Percentiles rank a stretch among this genome's conserved stretches.
These are phyloP conservation scores for Sorex fumeus DNA, from an alignment of 2,113 vertebrate species.

Conservation along the genomic window DNA sequence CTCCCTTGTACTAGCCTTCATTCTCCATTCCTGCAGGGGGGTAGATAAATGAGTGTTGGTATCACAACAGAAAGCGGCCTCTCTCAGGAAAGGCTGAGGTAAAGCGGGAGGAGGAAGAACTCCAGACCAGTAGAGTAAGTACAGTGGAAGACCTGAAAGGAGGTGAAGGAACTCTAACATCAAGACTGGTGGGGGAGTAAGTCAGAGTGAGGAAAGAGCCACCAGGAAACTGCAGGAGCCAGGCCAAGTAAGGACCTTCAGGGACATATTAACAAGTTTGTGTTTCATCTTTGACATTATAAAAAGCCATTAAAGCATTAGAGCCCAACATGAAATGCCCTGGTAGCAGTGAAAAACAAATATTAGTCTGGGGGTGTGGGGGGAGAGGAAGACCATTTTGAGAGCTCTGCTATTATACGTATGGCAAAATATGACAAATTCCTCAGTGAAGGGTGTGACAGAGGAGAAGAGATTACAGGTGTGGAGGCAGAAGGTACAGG, in stretches of 20 bases:
- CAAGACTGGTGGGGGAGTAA: fast-evolving
- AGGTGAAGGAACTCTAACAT: background rate
- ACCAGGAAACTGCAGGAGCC: background rate
- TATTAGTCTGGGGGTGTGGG: background rate
- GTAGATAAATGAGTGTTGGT: background rate
- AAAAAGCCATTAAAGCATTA: background rate
- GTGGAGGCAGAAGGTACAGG: background rate
- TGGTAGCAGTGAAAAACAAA: background rate
- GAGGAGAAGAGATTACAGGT: background rate
- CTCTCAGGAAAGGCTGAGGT: background rate
- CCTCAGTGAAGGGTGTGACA: background rate
- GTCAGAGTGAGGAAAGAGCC: background rate
- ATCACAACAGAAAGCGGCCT: fast-evolving
- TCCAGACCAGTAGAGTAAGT: too few relatives aligned
- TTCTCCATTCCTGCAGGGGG: too few relatives aligned
- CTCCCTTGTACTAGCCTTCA: too few relatives aligned
- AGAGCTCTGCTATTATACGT: background rate
- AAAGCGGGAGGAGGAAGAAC: fast-evolving
- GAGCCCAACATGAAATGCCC: background rate
- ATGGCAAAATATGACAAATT: background rate
- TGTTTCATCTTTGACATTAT: background rate
- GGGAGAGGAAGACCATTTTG: background rate
- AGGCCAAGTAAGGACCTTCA: background rate
- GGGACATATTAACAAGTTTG: background rate
- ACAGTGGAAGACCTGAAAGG: background rate